Evolutionary conservation across 2,797 vertebrate species (phyloP).

Genomic region (Scyliorhinus canicula): DNA sequence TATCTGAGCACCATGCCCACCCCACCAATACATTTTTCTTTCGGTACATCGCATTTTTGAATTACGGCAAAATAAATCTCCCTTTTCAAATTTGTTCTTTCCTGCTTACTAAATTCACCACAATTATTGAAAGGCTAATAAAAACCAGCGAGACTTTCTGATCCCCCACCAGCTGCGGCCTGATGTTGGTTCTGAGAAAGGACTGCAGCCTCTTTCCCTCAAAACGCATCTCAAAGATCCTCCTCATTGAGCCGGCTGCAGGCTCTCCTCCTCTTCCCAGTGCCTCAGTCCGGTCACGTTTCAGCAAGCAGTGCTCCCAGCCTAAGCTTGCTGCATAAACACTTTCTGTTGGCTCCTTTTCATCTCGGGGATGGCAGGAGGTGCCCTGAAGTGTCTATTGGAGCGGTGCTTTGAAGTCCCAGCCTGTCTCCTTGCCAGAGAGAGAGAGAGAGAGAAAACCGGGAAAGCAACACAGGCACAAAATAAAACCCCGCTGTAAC

Average conservation of each 20-base stretch:
- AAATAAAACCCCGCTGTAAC: neutral
- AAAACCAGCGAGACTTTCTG: neutral
- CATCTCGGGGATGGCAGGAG: conserved; percentile 25
- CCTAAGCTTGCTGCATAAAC: neutral
- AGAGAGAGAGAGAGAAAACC: neutral
- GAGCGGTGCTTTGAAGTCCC: conserved; percentile 12
- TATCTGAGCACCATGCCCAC: neutral
- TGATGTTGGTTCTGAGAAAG: neutral
- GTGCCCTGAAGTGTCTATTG: conserved; percentile 22
- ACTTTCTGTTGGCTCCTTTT: conserved; percentile 23
- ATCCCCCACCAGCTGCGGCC: neutral
- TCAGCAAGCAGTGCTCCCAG: conserved; percentile 22
- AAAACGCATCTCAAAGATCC: neutral
- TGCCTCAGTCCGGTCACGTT: neutral
- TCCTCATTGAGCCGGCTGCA: neutral
- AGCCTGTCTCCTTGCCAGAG: neutral
- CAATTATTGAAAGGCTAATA: neutral
- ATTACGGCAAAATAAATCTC: neutral
- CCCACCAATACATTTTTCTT: neutral
- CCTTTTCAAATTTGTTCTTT: neutral
- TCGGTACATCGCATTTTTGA: neutral
- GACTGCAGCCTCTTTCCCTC: neutral
- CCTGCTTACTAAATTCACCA: neutral
- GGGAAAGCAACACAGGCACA: neutral
- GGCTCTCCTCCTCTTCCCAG: neutral